phyloP scores from a whole-genome alignment of 2,888 invertebrate genomes.

The Pachydiplax longipennis region DNA sequence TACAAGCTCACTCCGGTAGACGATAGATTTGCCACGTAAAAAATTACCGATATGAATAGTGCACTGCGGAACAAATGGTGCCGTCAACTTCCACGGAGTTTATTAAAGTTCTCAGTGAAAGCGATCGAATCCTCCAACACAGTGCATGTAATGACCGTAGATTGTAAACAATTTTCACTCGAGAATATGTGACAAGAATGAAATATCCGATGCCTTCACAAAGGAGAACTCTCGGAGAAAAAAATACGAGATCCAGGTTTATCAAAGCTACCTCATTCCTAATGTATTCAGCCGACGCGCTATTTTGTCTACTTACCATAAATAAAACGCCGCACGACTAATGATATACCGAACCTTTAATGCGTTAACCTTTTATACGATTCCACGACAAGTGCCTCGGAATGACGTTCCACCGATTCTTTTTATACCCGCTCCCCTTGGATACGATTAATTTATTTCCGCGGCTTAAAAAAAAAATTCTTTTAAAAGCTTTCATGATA shows the following conservation, averaged over 20 bases:
- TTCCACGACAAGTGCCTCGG: neutral
- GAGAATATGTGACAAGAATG: neutral
- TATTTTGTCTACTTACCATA: neutral
- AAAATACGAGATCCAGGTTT: neutral
- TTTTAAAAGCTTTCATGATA: neutral
- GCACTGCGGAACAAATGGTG: too few species aligned
- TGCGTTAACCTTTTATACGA: neutral
- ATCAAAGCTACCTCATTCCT: neutral
- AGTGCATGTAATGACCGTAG: neutral
- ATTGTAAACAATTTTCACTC: neutral
- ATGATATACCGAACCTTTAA: neutral
- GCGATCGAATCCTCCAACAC: too few species aligned
- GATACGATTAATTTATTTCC: slow-evolving; percentile 18
- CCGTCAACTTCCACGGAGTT: too few species aligned
- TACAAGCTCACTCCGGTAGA: too few species aligned
- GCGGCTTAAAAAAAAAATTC: neutral
- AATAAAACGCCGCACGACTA: neutral
- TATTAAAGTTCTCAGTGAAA: too few species aligned
- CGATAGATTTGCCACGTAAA: too few species aligned
- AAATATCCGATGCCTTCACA: neutral
- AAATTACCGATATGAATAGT: too few species aligned
- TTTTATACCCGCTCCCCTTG: neutral
- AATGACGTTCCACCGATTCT: neutral
- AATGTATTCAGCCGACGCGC: neutral
- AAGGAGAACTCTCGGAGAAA: neutral